phyloP scores from a whole-genome alignment of 1,140 invertebrate species.

The Drosophila subobscura region DNA sequence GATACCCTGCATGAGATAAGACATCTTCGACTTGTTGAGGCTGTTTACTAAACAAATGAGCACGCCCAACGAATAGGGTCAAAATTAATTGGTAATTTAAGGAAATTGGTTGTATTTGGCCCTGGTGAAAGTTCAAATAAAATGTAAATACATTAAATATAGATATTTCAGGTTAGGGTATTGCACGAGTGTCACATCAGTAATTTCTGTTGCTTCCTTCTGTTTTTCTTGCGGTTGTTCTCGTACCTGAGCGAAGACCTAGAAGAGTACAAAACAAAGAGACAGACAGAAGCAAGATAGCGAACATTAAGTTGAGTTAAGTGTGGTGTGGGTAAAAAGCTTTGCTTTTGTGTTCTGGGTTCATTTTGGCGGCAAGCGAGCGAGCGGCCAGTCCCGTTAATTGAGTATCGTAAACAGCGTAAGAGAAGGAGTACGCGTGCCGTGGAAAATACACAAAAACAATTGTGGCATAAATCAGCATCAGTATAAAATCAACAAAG shows the following conservation, averaged over 20 bases:
- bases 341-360: too few species aligned
- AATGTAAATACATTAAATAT: neutral
- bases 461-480: too few species aligned
- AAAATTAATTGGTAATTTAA: too few species aligned
- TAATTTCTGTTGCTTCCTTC: neutral
- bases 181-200: too few species aligned
- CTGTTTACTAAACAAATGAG: neutral
- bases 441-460: too few species aligned
- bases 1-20: neutral
- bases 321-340: too few species aligned
- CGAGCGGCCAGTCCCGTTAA: neutral
- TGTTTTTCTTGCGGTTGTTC: neutral
- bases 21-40: neutral
- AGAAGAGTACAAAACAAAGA: neutral
- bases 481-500: too few species aligned
- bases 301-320: neutral
- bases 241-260: neutral
- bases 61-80: too few species aligned
- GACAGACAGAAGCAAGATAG: neutral
- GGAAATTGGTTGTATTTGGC: neutral
- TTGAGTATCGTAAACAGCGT: neutral
- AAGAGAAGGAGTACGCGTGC: too few species aligned
- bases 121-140: too few species aligned
- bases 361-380: too few species aligned
- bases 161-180: slow-evolving; percentile 1